A percentile compares a stretch with the other conserved stretches of the same genome.
phyloP scores from a whole-genome alignment of 2,888 invertebrate genomes.

The Dicycla oo region DNA sequence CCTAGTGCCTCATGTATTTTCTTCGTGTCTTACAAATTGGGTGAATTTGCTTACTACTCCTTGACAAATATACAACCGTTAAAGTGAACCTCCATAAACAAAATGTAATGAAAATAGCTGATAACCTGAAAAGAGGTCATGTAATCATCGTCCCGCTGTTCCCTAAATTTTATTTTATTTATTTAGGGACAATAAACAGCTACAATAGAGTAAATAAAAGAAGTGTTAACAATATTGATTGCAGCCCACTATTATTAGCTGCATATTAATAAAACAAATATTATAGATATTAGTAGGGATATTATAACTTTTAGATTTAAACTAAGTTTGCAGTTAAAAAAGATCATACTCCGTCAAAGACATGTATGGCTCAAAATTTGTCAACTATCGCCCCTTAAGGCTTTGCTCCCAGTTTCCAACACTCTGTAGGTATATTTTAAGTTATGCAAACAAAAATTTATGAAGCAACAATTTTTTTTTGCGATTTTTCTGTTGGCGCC shows the following conservation, averaged over 20 bases:
- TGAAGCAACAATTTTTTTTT: background rate
- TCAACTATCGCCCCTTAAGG: too few relatives aligned
- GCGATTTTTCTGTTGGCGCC: background rate
- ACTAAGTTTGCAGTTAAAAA: too few relatives aligned
- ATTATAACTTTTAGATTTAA: too few relatives aligned
- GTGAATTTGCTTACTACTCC: constrained; percentile 31
- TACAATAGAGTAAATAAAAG: background rate
- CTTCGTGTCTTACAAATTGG: constrained; percentile 2
- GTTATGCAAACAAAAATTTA: background rate
- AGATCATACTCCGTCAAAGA: too few relatives aligned
- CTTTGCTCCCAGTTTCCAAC: too few relatives aligned
- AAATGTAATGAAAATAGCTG: constrained; percentile 15
- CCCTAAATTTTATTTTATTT: background rate
- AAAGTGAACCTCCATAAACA: background rate
- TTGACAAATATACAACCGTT: constrained; percentile 13
- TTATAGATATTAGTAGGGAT: background rate
- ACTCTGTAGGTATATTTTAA: background rate
- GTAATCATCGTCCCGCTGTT: background rate
- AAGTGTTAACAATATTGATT: background rate
- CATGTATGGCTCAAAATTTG: too few relatives aligned
- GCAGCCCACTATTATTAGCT: too few relatives aligned
- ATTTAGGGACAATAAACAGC: background rate
- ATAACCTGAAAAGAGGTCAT: background rate
- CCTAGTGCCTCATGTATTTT: constrained; percentile 16
- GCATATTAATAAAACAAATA: background rate